Evolutionary conservation across 2,113 vertebrate genomes (phyloP).

Genomic region (Apeltes quadracus): DNA sequence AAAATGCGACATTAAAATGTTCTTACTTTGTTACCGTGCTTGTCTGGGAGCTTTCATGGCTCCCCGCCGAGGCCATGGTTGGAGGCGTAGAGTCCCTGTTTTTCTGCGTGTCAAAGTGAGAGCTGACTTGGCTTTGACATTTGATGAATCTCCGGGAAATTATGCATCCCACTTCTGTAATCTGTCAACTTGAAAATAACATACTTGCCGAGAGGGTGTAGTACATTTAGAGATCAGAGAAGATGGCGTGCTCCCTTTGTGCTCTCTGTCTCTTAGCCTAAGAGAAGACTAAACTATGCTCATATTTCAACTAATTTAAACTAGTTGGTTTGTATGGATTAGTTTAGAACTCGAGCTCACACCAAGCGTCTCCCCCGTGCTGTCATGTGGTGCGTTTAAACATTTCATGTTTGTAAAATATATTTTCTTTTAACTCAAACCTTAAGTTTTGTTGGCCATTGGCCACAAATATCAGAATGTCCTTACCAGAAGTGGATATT

Average conservation of each 20-base stretch:
- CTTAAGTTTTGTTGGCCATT: neutral
- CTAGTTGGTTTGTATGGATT: neutral
- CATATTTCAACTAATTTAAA: slow-evolving; percentile 15
- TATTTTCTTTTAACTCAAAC: neutral
- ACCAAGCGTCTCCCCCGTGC: neutral
- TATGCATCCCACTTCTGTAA: slow-evolving; percentile 16
- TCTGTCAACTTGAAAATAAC: slow-evolving; percentile 23
- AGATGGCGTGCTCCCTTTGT: slow-evolving; percentile 11
- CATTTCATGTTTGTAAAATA: neutral
- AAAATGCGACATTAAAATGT: slow-evolving; percentile 17
- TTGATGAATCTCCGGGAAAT: slow-evolving; percentile 10
- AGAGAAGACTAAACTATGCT: neutral
- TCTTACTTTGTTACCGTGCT: slow-evolving; percentile 14
- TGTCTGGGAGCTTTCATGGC: slow-evolving; percentile 11
- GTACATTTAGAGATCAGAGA: slow-evolving; percentile 19
- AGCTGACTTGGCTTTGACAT: slow-evolving; percentile 4
- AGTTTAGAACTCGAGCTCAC: neutral
- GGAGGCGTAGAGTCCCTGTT: neutral
- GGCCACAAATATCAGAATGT: neutral
- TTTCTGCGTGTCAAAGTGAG: slow-evolving; percentile 15
- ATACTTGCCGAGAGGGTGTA: slow-evolving; percentile 32
- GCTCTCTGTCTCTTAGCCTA: neutral
- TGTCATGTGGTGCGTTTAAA: neutral
- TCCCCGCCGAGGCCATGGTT: slow-evolving; percentile 12
- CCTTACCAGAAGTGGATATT: neutral